phyloP scores from a whole-genome alignment of 2,888 invertebrate species.

The Pyrgus malvae region DNA sequence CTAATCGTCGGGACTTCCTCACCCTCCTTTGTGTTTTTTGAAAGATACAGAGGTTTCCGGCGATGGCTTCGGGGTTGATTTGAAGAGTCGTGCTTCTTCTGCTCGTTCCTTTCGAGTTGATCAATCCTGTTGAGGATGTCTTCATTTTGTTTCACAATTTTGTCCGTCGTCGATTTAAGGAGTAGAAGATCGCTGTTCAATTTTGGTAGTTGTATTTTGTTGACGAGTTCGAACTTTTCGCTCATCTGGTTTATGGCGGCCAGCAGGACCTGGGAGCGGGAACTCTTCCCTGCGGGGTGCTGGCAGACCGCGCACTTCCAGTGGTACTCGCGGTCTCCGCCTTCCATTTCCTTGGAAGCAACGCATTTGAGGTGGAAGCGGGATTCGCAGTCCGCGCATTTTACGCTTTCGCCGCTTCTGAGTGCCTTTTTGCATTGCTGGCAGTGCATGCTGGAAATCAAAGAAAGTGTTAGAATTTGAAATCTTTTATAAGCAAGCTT shows the following conservation, averaged over 20 bases:
- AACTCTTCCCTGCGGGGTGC: slow-evolving; percentile 36
- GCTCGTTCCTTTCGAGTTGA: slow-evolving; percentile 2
- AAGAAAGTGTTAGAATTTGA: not conserved
- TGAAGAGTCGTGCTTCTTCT: not conserved
- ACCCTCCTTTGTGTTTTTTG: not conserved
- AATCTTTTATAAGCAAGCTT: not conserved
- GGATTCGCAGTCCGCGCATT: slow-evolving; percentile 50
- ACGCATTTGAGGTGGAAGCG: slow-evolving; percentile 46
- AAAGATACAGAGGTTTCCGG: slow-evolving; percentile 7
- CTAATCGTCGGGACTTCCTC: slow-evolving; percentile 4
- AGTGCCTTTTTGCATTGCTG: slow-evolving; percentile 50
- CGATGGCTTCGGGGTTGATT: not conserved
- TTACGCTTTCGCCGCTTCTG: slow-evolving; percentile 46
- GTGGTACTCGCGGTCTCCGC: slow-evolving; percentile 51
- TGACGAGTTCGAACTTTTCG: slow-evolving; percentile 63
- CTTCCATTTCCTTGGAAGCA: slow-evolving; percentile 39
- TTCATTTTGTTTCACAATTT: slow-evolving; percentile 57
- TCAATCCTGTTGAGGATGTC: slow-evolving; percentile 43
- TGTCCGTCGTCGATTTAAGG: slow-evolving; percentile 52
- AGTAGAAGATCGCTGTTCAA: slow-evolving; percentile 54
- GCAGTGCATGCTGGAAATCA: slow-evolving; percentile 43
- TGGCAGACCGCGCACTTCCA: slow-evolving; percentile 62
- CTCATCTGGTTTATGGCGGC: slow-evolving; percentile 43
- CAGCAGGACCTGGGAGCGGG: slow-evolving; percentile 34
- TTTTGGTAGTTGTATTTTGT: slow-evolving; percentile 65